Percentiles rank a stretch among this genome's conserved stretches.
Evolutionary conservation across 2,797 vertebrate genomes (phyloP).

Genomic region (Echeneis naucrates): DNA sequence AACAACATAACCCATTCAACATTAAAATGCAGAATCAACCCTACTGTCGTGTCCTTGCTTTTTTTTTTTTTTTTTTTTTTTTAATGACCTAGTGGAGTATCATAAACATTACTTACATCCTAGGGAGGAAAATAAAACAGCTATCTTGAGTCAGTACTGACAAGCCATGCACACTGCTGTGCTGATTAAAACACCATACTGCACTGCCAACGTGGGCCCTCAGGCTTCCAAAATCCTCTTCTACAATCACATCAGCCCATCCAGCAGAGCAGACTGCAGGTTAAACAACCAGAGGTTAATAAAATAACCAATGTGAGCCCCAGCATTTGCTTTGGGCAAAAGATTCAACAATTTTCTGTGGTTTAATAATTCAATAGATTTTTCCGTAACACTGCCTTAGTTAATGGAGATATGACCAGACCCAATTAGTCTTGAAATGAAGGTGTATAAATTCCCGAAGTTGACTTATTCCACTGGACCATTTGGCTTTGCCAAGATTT

Average conservation of each 20-base stretch:
- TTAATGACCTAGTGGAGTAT: neutral
- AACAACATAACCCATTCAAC: no score
- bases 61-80: neutral
- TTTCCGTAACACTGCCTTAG: neutral
- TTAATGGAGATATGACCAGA: neutral
- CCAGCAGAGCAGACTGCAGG: slow-evolving; percentile 19
- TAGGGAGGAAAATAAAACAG: slow-evolving; percentile 14
- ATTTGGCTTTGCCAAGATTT: no score
- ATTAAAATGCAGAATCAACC: no score
- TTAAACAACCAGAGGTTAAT: slow-evolving; percentile 6
- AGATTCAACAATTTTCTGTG: neutral
- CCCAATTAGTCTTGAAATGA: neutral
- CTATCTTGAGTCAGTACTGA: neutral
- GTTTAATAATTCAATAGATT: neutral
- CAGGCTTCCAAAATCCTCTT: slow-evolving; percentile 51
- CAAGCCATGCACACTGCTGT: slow-evolving; percentile 24
- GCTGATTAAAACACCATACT: slow-evolving; percentile 44
- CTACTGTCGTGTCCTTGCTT: no score
- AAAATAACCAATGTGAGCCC: slow-evolving; percentile 5
- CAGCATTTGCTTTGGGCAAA: slow-evolving; percentile 9
- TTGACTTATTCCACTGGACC: neutral
- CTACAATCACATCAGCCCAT: slow-evolving; percentile 33
- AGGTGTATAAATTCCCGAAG: neutral
- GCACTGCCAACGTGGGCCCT: slow-evolving; percentile 38
- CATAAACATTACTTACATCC: slow-evolving; percentile 10